Evolutionary conservation across 2,113 vertebrate genomes (phyloP).

Genomic region (Serinus canaria): DNA sequence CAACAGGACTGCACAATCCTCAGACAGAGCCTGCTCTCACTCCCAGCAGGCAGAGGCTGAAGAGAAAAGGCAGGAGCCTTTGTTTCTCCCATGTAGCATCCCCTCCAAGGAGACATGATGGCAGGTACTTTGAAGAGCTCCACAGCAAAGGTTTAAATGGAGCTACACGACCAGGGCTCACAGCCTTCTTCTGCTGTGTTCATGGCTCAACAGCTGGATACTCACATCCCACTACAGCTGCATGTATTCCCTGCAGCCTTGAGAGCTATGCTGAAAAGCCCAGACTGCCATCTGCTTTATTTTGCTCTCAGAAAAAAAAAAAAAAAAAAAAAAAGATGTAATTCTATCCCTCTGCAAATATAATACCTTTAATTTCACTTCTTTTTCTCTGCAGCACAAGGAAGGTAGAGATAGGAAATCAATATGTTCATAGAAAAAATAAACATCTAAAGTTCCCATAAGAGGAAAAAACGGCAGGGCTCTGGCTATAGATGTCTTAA

Average conservation of each 20-base stretch:
- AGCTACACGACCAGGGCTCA: not conserved
- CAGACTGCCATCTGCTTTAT: not conserved
- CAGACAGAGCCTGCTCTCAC: not conserved
- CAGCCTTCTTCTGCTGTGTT: not conserved
- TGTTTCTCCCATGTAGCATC: not conserved
- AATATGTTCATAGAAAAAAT: not conserved
- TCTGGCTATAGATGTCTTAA: not conserved
- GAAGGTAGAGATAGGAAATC: conserved; percentile 21
- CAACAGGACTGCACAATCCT: not conserved
- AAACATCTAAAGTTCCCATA: not conserved
- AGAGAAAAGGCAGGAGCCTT: not conserved
- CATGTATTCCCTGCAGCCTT: not conserved
- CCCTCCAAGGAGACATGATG: not conserved
- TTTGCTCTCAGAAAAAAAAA: not conserved
- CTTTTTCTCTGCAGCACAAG: not conserved
- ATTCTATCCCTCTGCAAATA: not conserved
- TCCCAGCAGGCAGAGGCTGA: not conserved
- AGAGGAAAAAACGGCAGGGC: not conserved
- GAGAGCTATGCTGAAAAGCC: not conserved
- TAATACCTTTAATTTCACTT: not conserved
- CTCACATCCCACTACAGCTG: not conserved
- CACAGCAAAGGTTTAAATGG: not conserved
- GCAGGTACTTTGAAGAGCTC: not conserved
- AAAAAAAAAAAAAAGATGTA: not conserved
- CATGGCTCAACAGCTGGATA: not conserved